A percentile compares a stretch with the other conserved stretches of the same genome.
Evolutionary conservation across 2,797 vertebrate genomes (phyloP).

Genomic region (Sebastiscus tertius): DNA sequence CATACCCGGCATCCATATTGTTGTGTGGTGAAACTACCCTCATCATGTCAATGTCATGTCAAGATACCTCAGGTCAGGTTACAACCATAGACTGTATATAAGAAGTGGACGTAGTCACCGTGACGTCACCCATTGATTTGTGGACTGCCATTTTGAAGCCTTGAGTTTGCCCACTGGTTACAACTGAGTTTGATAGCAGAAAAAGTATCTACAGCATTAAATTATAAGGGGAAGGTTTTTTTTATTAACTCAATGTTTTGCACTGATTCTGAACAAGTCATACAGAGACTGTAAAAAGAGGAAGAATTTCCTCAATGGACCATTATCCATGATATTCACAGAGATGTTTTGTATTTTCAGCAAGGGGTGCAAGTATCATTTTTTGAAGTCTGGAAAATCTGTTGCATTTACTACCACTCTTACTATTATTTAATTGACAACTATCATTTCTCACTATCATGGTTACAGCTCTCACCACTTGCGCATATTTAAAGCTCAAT

Average conservation of each 20-base stretch:
- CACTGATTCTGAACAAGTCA: background rate
- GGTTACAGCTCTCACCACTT: background rate
- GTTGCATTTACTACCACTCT: background rate
- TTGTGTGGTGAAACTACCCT: background rate
- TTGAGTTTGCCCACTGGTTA: background rate
- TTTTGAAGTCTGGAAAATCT: background rate
- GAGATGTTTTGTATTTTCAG: constrained; percentile 5
- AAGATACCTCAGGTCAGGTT: background rate
- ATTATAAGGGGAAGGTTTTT: background rate
- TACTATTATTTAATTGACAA: background rate
- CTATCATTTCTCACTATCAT: background rate
- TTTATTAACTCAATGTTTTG: background rate
- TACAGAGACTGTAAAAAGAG: background rate
- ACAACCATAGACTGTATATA: too few relatives aligned
- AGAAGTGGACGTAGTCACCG: too few relatives aligned
- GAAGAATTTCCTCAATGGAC: background rate
- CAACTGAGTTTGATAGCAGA: background rate
- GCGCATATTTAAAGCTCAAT: background rate
- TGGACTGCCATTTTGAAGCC: too few relatives aligned
- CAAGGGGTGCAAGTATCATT: background rate
- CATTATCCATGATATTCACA: background rate
- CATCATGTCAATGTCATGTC: background rate
- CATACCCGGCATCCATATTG: background rate
- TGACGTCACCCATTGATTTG: too few relatives aligned
- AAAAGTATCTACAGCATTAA: background rate